Percentiles rank a stretch among this genome's conserved stretches.
These are phyloP conservation scores for Phorcus lineatus DNA, from an alignment of 2,888 invertebrate genomes.

Conservation along the genomic window DNA sequence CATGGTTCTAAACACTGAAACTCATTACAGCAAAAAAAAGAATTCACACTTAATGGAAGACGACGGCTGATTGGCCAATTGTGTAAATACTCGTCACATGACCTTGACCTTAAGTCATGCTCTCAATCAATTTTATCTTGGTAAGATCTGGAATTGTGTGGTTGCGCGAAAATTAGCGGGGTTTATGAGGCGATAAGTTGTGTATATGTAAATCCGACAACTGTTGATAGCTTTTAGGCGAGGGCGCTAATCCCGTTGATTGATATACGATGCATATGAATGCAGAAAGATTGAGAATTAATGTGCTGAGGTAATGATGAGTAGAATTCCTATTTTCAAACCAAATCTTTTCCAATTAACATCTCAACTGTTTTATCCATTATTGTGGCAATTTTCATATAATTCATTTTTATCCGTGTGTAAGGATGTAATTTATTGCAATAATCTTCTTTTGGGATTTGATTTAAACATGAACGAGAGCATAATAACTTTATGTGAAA, in stretches of 20 bases:
- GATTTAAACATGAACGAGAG: too few relatives aligned
- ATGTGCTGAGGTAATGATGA: background rate
- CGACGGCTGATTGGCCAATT: slow-evolving; percentile 1
- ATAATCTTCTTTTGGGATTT: too few relatives aligned
- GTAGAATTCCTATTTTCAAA: too few relatives aligned
- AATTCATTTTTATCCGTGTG: too few relatives aligned
- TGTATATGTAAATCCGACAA: background rate
- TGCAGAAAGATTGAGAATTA: slow-evolving; percentile 6
- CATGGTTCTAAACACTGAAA: background rate
- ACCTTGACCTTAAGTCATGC: background rate
- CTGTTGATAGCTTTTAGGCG: background rate
- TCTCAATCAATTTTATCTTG: slow-evolving; percentile 3
- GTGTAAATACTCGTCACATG: slow-evolving; percentile 5
- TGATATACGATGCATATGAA: background rate
- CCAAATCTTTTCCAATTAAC: background rate
- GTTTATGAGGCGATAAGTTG: background rate
- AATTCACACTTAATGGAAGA: background rate
- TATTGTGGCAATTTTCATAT: too few relatives aligned
- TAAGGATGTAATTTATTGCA: too few relatives aligned
- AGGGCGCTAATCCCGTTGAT: background rate
- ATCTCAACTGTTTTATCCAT: background rate
- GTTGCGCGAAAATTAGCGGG: background rate
- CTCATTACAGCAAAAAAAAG: background rate
- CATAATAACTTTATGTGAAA: too few relatives aligned
- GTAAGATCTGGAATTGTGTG: slow-evolving; percentile 6